phyloP scores from a whole-genome alignment of 2,797 vertebrate species.

The Lepus oiostolus region DNA sequence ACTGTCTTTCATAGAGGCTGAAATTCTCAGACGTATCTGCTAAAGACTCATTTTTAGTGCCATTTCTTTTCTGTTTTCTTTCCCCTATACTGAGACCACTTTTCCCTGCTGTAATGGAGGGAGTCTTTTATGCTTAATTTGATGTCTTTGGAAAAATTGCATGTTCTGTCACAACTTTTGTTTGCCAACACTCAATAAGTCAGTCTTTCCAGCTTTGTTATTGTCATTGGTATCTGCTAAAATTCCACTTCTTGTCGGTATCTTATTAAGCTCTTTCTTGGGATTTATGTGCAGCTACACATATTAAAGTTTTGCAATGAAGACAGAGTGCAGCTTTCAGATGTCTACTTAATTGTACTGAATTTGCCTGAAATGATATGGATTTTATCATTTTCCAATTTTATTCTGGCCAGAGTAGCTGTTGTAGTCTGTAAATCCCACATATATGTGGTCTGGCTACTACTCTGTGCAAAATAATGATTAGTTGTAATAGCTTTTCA shows the following conservation, averaged over 20 bases:
- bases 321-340: background rate
- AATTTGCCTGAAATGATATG: background rate
- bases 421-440: background rate
- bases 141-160: background rate
- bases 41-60: background rate
- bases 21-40: background rate
- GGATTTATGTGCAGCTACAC: background rate
- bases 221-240: background rate
- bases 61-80: background rate
- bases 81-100: background rate
- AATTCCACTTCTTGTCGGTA: background rate
- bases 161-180: background rate
- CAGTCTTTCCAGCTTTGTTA: conserved; percentile 5
- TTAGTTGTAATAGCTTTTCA: background rate
- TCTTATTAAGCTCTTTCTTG: conserved; percentile 37
- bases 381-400: background rate
- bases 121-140: background rate
- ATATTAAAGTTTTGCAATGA: background rate
- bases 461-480: background rate
- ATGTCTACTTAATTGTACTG: background rate
- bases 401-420: background rate
- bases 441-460: background rate
- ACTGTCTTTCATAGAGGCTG: background rate
- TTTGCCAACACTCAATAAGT: background rate
- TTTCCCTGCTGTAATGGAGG: background rate